Percentiles rank a stretch among this genome's conserved stretches.
Conservation (phyloP, 2,113 vertebrate species). For the Heterotis niloticus region DNA sequence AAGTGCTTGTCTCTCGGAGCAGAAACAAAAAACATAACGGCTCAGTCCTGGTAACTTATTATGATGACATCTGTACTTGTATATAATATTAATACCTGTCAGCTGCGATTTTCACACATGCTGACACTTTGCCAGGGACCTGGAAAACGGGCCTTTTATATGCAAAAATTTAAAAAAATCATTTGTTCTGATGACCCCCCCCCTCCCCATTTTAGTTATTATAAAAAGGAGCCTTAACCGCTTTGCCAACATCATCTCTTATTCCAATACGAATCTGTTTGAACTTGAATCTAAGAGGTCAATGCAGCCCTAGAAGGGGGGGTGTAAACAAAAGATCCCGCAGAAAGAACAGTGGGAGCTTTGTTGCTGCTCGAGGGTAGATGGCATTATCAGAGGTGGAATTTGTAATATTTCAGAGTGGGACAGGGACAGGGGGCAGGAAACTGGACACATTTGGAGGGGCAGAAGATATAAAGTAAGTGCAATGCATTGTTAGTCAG, state of each 20-base stretch:
- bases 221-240: neutral
- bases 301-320: neutral
- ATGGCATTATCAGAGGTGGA: slow-evolving; percentile 57
- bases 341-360: slow-evolving; percentile 45
- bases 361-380: slow-evolving; percentile 49
- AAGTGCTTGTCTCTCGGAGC: no score
- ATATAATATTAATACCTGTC: no score
- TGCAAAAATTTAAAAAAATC: no score
- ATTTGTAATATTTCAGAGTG: slow-evolving; percentile 54
- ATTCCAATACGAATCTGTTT: neutral
- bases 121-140: no score
- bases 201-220: neutral
- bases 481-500: neutral
- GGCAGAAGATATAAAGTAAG: neutral
- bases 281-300: neutral
- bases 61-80: no score
- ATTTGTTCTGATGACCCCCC: no score
- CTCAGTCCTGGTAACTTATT: no score
- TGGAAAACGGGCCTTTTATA: no score
- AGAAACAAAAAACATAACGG: no score
- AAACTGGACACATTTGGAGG: slow-evolving; percentile 2
- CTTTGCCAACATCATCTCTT: neutral
- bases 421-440: slow-evolving; percentile 38
- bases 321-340: slow-evolving; percentile 14
- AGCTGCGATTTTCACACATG: no score